Conservation (phyloP, 2,113 vertebrate species). For the Platysternon megacephalum region DNA sequence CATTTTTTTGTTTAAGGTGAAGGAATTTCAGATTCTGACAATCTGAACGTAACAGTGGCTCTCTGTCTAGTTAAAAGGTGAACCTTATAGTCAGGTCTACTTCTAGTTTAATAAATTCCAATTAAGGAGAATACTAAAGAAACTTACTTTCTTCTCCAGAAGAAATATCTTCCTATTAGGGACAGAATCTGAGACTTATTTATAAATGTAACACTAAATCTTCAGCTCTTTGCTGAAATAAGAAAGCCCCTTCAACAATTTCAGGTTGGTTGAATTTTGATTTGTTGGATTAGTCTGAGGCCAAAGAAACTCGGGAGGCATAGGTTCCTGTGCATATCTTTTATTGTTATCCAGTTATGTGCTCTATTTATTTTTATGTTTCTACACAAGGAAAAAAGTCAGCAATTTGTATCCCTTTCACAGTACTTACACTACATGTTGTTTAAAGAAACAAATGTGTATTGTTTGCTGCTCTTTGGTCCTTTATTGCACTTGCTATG, state of each 20-base stretch:
- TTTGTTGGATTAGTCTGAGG: not conserved
- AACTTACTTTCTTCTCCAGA: not conserved
- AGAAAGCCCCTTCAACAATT: not conserved
- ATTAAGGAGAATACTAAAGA: not conserved
- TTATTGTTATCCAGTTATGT: not conserved
- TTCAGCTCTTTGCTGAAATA: not conserved
- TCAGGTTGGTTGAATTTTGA: not conserved
- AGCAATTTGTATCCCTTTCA: not conserved
- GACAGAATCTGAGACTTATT: not conserved
- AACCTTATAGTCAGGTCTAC: not conserved
- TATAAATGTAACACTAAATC: not conserved
- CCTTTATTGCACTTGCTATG: not conserved
- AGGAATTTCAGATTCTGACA: not conserved
- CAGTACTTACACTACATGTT: not conserved
- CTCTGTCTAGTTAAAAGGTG: not conserved
- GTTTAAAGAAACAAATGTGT: constrained; percentile 1
- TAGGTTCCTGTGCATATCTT: accelerated
- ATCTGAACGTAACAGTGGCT: not conserved
- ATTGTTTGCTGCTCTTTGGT: not conserved
- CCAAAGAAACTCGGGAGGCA: not conserved
- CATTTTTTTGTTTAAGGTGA: not conserved
- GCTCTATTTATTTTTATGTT: not conserved
- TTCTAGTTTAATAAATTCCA: not conserved
- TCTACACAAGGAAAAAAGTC: not conserved
- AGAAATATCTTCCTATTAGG: not conserved